These are phyloP conservation scores for Thunnus maccoyii DNA, from an alignment of 2,113 vertebrate genomes.

Conservation along the genomic window DNA sequence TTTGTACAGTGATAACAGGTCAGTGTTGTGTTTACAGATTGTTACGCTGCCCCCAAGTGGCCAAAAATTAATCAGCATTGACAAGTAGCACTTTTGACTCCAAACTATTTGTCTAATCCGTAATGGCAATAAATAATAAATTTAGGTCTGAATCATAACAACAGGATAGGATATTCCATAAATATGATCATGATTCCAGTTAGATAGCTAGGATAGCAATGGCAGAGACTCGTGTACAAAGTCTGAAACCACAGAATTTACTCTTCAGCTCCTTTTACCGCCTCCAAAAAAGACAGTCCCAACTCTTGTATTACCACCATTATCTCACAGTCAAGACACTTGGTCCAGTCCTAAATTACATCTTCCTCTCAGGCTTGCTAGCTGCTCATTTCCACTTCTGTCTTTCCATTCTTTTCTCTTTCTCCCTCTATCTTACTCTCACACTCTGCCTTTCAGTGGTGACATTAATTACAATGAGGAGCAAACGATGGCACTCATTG, in stretches of 20 bases:
- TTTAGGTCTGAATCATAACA: too few species aligned
- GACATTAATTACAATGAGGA: constrained; percentile 74
- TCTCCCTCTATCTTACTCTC: constrained; percentile 43
- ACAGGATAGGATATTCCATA: too few species aligned
- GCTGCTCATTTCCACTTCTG: constrained; percentile 60
- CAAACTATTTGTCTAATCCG: too few species aligned
- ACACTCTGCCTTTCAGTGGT: constrained; percentile 28
- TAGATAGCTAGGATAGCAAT: too few species aligned
- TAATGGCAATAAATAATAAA: too few species aligned
- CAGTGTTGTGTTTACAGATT: too few species aligned
- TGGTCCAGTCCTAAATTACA: constrained; percentile 46
- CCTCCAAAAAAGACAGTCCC: neutral
- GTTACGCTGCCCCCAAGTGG: too few species aligned
- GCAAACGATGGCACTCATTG: constrained; percentile 49
- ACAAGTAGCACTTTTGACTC: too few species aligned
- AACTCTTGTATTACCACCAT: constrained; percentile 18
- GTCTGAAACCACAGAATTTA: constrained; percentile 7
- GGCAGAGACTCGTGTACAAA: too few species aligned
- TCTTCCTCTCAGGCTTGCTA: constrained; percentile 42
- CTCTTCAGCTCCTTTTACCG: constrained; percentile 6
- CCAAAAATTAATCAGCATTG: too few species aligned
- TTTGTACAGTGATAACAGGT: too few species aligned
- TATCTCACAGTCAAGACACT: constrained; percentile 31
- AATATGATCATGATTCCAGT: too few species aligned
- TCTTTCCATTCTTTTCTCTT: constrained; percentile 35